These are phyloP conservation scores for Tachyglossus aculeatus DNA, from an alignment of 2,797 vertebrate genomes.

Conservation along the genomic window DNA sequence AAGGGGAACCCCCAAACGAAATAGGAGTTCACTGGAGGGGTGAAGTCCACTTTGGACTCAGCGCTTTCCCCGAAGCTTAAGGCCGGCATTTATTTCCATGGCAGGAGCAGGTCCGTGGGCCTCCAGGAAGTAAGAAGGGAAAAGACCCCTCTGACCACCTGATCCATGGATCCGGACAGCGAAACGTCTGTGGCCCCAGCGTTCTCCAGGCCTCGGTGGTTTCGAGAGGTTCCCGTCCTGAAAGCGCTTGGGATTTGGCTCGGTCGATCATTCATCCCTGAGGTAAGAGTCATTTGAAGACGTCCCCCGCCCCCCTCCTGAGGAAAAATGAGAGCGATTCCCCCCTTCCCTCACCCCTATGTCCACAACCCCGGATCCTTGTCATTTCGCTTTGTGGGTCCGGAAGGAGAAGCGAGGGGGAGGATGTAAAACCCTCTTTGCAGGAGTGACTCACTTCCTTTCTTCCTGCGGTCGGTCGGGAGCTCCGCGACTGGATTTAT, in stretches of 20 bases:
- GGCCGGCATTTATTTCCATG: too few relatives aligned
- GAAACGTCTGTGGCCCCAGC: neutral
- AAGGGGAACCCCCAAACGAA: too few relatives aligned
- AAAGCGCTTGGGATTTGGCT: neutral
- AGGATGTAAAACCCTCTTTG: neutral
- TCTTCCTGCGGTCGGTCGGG: too few relatives aligned
- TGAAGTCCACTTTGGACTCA: too few relatives aligned
- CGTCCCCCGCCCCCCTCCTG: too few relatives aligned
- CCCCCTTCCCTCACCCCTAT: too few relatives aligned
- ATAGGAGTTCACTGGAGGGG: too few relatives aligned
- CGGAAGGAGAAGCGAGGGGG: neutral
- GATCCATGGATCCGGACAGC: neutral
- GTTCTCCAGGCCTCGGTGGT: neutral
- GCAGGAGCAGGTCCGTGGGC: too few relatives aligned
- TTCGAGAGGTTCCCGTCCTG: neutral
- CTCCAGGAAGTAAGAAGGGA: neutral
- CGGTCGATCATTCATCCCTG: neutral
- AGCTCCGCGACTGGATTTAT: too few relatives aligned
- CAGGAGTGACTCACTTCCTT: neutral
- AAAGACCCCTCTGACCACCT: neutral
- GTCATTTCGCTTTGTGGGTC: neutral
- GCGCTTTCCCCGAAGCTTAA: too few relatives aligned
- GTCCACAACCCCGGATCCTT: neutral
- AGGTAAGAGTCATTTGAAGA: neutral
- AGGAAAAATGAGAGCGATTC: rapidly evolving